Conservation (phyloP, 2,113 vertebrate species). For the Neolamprologus hecqui region DNA sequence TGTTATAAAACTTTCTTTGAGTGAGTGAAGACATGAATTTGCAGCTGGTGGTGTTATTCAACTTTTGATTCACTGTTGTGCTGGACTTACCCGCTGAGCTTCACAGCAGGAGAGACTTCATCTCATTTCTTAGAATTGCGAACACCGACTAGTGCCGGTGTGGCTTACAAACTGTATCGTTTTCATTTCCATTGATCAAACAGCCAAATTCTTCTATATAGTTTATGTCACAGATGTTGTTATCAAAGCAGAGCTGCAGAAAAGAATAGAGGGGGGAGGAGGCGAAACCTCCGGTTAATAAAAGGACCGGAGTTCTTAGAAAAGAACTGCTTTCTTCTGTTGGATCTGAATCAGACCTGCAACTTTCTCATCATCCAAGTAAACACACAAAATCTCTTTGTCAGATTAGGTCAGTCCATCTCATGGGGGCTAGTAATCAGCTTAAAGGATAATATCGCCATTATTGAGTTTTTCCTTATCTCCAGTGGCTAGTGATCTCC, state of each 20-base stretch:
- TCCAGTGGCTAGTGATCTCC: background rate
- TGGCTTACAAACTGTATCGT: slow-evolving; percentile 1
- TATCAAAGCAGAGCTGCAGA: slow-evolving; percentile 7
- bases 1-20: background rate
- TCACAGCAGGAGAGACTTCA: slow-evolving; percentile 4
- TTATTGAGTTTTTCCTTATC: slow-evolving; percentile 43
- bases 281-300: slow-evolving; percentile 19
- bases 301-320: background rate
- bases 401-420: slow-evolving; percentile 25
- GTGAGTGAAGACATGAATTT: background rate
- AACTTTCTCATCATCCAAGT: slow-evolving; percentile 7
- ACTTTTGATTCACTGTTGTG: slow-evolving; percentile 2
- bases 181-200: slow-evolving; percentile 40
- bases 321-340: background rate
- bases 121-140: slow-evolving; percentile 16
- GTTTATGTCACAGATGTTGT: background rate
- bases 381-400: slow-evolving; percentile 14
- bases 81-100: background rate
- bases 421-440: slow-evolving; percentile 40
- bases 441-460: slow-evolving; percentile 40
- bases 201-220: background rate
- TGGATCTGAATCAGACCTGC: background rate
- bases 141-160: background rate
- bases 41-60: background rate
- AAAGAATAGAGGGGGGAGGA: background rate